phyloP scores from a whole-genome alignment of 1,140 invertebrate species.

The Temnothorax longispinosus region DNA sequence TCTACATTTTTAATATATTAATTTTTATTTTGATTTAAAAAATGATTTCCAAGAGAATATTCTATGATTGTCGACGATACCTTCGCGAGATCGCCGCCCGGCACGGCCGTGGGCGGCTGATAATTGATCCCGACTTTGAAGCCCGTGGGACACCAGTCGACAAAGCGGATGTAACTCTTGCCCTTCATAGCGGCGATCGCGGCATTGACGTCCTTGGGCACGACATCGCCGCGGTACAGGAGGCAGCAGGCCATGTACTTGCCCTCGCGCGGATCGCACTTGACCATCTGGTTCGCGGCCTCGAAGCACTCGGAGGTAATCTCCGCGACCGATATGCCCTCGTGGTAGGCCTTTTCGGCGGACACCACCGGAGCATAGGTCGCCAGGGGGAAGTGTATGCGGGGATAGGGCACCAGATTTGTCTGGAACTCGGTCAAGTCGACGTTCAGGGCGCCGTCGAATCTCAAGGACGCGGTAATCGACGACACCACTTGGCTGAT shows the following conservation, averaged over 20 bases:
- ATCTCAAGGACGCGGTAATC: constrained; percentile 70
- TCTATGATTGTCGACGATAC: constrained; percentile 20
- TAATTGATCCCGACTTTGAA: constrained; percentile 92
- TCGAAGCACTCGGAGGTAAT: constrained; percentile 72
- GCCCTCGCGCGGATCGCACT: constrained; percentile 70
- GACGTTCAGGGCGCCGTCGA: constrained; percentile 70
- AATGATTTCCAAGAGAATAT: not conserved
- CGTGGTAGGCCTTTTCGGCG: constrained; percentile 69
- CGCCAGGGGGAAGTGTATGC: constrained; percentile 68
- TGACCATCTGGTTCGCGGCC: constrained; percentile 72
- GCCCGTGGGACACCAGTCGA: constrained; percentile 91
- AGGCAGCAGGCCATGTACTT: constrained; percentile 91
- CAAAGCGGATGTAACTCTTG: constrained; percentile 83
- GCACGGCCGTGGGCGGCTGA: constrained; percentile 91
- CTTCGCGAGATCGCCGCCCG: constrained; percentile 81
- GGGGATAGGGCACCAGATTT: constrained; percentile 70
- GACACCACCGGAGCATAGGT: constrained; percentile 71
- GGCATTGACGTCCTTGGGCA: constrained; percentile 89
- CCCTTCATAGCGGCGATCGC: constrained; percentile 83
- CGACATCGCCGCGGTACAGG: constrained; percentile 69
- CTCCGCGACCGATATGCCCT: constrained; percentile 72
- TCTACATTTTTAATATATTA: not conserved
- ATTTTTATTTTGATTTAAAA: not conserved
- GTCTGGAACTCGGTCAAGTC: constrained; percentile 73
- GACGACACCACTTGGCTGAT: constrained; percentile 73